These are phyloP conservation scores for Thomomys bottae DNA, from an alignment of 2,113 vertebrate genomes.

Conservation along the genomic window DNA sequence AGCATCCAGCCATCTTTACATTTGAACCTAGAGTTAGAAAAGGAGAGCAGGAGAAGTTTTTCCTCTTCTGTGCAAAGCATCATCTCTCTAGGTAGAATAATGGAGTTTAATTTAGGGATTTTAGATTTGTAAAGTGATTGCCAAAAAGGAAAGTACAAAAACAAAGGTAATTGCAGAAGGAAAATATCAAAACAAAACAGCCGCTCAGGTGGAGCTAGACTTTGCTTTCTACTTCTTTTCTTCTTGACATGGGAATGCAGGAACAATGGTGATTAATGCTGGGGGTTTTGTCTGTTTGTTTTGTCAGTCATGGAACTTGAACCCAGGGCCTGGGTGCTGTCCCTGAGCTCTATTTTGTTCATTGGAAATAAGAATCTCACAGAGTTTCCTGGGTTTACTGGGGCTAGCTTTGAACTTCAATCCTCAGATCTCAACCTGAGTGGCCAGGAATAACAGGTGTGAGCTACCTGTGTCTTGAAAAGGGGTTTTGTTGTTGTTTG, in stretches of 20 bases:
- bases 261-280: neutral
- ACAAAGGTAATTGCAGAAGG: slow-evolving; percentile 12
- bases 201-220: neutral
- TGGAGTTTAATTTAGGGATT: slow-evolving; percentile 48
- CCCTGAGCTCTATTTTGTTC: too few species aligned
- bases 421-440: too few species aligned
- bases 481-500: too few species aligned
- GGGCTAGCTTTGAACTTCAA: too few species aligned
- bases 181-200: slow-evolving; percentile 51
- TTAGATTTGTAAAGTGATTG: slow-evolving; percentile 50
- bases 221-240: slow-evolving; percentile 27
- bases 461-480: too few species aligned
- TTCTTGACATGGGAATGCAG: neutral
- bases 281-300: neutral
- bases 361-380: too few species aligned
- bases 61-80: slow-evolving; percentile 40
- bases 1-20: slow-evolving; percentile 9
- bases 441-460: too few species aligned
- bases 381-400: too few species aligned
- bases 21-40: slow-evolving; percentile 34
- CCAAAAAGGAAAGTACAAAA: neutral
- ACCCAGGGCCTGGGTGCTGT: too few species aligned
- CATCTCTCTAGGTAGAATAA: slow-evolving; percentile 44
- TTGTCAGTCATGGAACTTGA: too few species aligned
- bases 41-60: slow-evolving; percentile 9